These are phyloP conservation scores for Onychorhynchus coronatus DNA, from an alignment of 2,113 vertebrate species.

Conservation along the genomic window DNA sequence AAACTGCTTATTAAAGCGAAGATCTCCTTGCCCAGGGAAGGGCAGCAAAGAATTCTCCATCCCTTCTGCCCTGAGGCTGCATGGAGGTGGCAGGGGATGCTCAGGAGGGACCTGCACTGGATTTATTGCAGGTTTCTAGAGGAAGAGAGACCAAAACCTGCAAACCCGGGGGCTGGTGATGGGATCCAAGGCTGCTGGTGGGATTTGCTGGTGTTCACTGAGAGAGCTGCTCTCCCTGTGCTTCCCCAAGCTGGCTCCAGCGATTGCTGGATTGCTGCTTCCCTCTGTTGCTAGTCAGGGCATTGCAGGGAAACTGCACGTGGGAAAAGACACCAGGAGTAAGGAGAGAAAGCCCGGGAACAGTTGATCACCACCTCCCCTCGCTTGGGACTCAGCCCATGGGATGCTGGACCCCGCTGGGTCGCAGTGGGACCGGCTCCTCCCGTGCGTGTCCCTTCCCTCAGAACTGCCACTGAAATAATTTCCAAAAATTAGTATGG, in stretches of 20 bases:
- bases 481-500: neutral
- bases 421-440: rapidly evolving
- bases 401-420: neutral
- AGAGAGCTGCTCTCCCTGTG: rapidly evolving
- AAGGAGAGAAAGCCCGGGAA: rapidly evolving
- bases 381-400: neutral
- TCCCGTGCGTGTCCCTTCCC: rapidly evolving
- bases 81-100: neutral
- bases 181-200: rapidly evolving
- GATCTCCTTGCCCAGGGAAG: neutral
- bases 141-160: neutral
- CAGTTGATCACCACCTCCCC: rapidly evolving
- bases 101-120: neutral
- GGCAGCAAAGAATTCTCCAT: neutral
- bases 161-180: neutral
- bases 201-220: rapidly evolving
- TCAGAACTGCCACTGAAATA: neutral
- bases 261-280: slow-evolving; percentile 8
- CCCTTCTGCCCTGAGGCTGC: rapidly evolving
- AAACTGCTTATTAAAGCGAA: neutral
- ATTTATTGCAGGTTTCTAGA: neutral
- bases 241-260: neutral
- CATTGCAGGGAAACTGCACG: slow-evolving; percentile 9
- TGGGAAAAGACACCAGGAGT: neutral
- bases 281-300: slow-evolving; percentile 46